Percentiles rank a stretch among this genome's conserved stretches.
Conservation (phyloP, 2,113 vertebrate genomes). For the Catharus minimus region DNA sequence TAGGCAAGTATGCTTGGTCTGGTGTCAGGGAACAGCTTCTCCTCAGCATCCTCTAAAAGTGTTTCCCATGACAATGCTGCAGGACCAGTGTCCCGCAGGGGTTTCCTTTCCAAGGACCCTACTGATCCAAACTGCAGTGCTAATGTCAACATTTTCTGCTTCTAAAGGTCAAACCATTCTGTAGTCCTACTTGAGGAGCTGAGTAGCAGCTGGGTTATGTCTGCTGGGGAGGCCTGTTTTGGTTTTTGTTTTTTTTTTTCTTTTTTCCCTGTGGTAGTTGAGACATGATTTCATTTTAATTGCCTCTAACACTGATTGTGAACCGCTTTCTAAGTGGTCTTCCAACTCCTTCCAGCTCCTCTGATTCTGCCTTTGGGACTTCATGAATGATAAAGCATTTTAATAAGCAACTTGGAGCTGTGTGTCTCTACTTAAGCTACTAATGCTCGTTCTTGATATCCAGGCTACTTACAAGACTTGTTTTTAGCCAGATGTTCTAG, state of each 20-base stretch:
- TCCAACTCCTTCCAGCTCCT: background rate
- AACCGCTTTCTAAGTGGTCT: slow-evolving; percentile 25
- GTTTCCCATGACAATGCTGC: background rate
- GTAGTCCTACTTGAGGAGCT: background rate
- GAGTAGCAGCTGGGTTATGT: background rate
- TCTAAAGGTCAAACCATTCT: background rate
- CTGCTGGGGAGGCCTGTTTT: background rate
- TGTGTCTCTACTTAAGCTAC: background rate
- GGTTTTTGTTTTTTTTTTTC: background rate
- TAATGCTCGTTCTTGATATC: slow-evolving; percentile 36
- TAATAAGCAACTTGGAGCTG: slow-evolving; percentile 52
- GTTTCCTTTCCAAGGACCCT: background rate
- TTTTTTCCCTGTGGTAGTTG: background rate
- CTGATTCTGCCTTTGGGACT: background rate
- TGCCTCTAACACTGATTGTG: background rate
- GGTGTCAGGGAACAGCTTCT: background rate
- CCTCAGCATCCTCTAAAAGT: background rate
- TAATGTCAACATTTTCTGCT: background rate
- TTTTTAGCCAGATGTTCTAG: slow-evolving; percentile 17
- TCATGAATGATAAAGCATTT: slow-evolving; percentile 48
- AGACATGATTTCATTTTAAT: background rate
- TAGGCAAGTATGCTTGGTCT: background rate
- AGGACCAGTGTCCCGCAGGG: background rate
- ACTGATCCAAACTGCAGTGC: background rate
- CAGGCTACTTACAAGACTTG: background rate